Percentiles rank a stretch among this genome's conserved stretches.
phyloP scores from a whole-genome alignment of 2,888 invertebrate genomes.

The Philaethria dido region DNA sequence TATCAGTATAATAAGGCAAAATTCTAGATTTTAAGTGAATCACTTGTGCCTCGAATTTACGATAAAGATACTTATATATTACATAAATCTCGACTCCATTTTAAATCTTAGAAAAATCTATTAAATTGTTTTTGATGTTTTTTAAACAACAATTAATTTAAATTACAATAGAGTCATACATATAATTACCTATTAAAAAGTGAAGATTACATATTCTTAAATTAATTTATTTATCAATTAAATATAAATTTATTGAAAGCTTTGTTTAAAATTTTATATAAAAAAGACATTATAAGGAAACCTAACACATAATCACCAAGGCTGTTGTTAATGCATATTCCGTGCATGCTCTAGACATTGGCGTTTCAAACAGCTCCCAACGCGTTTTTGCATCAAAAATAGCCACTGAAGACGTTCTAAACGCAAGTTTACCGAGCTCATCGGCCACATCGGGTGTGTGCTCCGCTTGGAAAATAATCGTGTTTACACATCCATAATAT shows the following conservation, averaged over 20 bases:
- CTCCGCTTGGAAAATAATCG: conserved; percentile 47
- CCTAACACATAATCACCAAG: conserved; percentile 62
- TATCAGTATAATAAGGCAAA: too few relatives aligned
- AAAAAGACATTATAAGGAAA: conserved; percentile 36
- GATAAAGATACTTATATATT: too few relatives aligned
- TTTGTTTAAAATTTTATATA: conserved; percentile 2
- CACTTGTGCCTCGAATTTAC: too few relatives aligned
- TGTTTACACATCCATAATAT: conserved; percentile 44
- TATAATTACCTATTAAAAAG: too few relatives aligned
- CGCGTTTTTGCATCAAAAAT: conserved; percentile 83
- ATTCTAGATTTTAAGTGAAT: too few relatives aligned
- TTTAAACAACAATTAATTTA: neutral
- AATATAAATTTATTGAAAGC: neutral
- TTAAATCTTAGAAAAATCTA: too few relatives aligned
- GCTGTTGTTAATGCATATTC: conserved; percentile 83
- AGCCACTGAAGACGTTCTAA: conserved; percentile 78
- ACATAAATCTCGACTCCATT: too few relatives aligned
- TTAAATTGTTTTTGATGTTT: too few relatives aligned
- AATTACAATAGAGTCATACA: neutral
- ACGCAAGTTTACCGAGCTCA: conserved; percentile 76
- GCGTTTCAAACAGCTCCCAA: conserved; percentile 74
- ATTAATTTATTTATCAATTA: conserved; percentile 17
- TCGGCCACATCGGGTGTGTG: conserved; percentile 70
- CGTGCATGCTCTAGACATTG: conserved; percentile 83
- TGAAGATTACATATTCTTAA: too few relatives aligned